Evolutionary conservation across 2,797 vertebrate genomes (phyloP), one percentile per base, ranked within the genome.

Genomic region (Thaleichthys pacificus): DNA sequence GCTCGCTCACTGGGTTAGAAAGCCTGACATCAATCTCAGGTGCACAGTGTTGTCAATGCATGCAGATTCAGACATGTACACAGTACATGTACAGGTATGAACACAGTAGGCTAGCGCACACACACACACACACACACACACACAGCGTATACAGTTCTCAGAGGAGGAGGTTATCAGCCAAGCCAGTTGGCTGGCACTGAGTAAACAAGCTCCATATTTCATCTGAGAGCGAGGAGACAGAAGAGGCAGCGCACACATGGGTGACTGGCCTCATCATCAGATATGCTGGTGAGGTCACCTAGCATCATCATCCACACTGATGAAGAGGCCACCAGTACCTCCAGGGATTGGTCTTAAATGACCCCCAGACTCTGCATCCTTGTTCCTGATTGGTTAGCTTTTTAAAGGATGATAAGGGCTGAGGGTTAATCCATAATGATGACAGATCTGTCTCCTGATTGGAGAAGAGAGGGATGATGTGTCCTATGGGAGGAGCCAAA

Each of bases 381-480:
- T n/a, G 12, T 9, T 12, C 15, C 14, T 51, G n/a, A 66, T 51
- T 66, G 22, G 65, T 42, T 22, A 49, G 24, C 65, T 66, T 22
- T 3, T 24, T 26, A 22, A 49, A 66, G 38, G 22, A 42, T 66
- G 65, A 49, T 66, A 66, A 66, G 1, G 7, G 24, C 12, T 9
- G 38, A 42, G 26, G 3, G 14, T 22, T 47, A 42, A 66, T 66
- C 42, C 22, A 51, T 66, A 66, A 66, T 28, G n/a, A 5, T 49
- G 22, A 66, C 15, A 15, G 65, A 51, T 51, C 65, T 66, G 35
- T 19, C 22, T 66, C 14, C 24, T 51, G 42, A 66, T 51, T 66
- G 65, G 42, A 22, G 22, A 8, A 5, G 65, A 66, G 65, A 51
- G 42, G 14, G 22, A 66, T 51, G 65, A 47, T 19, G 65, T 51